These are phyloP conservation scores for Hoplias malabaricus DNA, from an alignment of 2,113 vertebrate species.

Conservation along the genomic window DNA sequence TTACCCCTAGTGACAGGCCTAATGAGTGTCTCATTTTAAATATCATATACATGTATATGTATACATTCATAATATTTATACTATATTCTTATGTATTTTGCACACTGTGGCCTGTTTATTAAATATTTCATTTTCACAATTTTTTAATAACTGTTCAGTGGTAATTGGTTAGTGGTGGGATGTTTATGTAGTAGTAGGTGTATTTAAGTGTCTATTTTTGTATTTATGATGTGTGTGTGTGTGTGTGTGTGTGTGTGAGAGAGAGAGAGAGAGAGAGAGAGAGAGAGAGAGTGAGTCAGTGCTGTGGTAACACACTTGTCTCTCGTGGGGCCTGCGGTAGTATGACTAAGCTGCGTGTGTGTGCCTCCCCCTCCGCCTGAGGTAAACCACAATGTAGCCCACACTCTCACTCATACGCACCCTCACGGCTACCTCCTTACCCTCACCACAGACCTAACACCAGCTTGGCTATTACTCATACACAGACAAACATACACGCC, in stretches of 20 bases:
- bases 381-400: constrained; percentile 66
- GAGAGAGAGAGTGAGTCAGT: constrained; percentile 31
- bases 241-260: background rate
- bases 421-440: constrained; percentile 54
- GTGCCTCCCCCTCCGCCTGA: constrained; percentile 46
- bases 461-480: constrained; percentile 30
- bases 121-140: too few species aligned
- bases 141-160: background rate
- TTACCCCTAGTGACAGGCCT: too few species aligned
- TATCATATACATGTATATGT: background rate
- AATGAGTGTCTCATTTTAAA: background rate
- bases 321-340: constrained; percentile 31
- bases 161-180: background rate
- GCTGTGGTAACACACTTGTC: constrained; percentile 24
- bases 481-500: constrained; percentile 19
- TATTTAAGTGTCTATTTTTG: constrained; percentile 2
- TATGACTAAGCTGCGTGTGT: constrained; percentile 66
- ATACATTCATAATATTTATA: background rate
- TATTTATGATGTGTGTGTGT: constrained; percentile 19
- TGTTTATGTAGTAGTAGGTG: constrained; percentile 31
- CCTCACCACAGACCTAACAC: constrained; percentile 56
- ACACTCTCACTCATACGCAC: constrained; percentile 51
- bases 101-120: too few species aligned
- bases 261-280: too few species aligned
- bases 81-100: background rate